A percentile compares a stretch with the other conserved stretches of the same genome.
These are phyloP conservation scores for Perodicticus potto DNA, from an alignment of 2,797 vertebrate genomes.

Conservation along the genomic window DNA sequence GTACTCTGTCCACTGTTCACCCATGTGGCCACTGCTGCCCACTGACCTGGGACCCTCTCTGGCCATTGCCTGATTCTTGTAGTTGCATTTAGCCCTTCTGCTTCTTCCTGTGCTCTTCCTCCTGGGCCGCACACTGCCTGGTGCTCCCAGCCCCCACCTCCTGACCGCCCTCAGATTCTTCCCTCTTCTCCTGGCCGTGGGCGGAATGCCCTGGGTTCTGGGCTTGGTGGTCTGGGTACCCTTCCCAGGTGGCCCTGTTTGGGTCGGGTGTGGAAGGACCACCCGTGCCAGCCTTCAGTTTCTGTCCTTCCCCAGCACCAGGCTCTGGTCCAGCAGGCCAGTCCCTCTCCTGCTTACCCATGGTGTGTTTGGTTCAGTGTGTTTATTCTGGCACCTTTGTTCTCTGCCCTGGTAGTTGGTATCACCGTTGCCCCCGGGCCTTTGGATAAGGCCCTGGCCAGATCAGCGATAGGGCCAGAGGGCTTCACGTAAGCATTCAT, in stretches of 20 bases:
- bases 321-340: no score
- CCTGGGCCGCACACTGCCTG: accelerated
- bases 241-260: not conserved
- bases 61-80: accelerated
- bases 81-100: no score
- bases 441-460: not conserved
- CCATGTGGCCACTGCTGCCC: no score
- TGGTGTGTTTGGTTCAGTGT: not conserved
- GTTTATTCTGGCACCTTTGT: not conserved
- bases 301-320: not conserved
- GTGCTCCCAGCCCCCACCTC: no score
- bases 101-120: not conserved
- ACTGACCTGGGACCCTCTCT: not conserved
- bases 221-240: not conserved
- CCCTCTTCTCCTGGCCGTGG: not conserved
- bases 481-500: not conserved
- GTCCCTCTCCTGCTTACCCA: not conserved
- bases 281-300: not conserved
- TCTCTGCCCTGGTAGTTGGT: not conserved
- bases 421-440: no score
- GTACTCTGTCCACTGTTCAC: not conserved
- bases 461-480: not conserved
- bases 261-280: not conserved
- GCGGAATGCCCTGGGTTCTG: not conserved
- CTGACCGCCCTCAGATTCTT: not conserved